Conservation (phyloP, 2,888 invertebrate genomes). For the Branchellion lobata region DNA sequence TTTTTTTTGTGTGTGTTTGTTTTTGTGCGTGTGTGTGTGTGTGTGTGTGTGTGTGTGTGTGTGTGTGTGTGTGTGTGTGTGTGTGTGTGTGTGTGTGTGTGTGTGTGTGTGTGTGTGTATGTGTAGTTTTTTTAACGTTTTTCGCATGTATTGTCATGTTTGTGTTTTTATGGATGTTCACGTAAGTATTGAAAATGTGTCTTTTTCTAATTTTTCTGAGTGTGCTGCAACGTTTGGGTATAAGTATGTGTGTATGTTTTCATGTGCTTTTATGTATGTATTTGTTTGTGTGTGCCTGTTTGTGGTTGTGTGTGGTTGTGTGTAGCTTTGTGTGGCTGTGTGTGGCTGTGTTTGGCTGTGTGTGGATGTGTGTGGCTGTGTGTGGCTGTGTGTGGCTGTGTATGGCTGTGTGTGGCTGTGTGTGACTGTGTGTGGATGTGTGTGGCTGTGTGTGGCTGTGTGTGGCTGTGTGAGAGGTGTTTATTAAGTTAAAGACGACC, state of each 20-base stretch:
- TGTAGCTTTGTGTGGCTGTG: too few relatives aligned
- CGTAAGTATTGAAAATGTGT: too few relatives aligned
- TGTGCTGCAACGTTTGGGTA: background rate
- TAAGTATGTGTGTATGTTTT: constrained; percentile 22
- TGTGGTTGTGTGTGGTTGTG: constrained; percentile 22
- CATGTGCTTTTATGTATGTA: constrained; percentile 3
- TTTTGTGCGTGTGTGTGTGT: too few relatives aligned
- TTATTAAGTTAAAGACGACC: constrained; percentile 35
- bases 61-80: too few relatives aligned
- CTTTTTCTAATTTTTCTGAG: too few relatives aligned
- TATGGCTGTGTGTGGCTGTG: constrained; percentile 24
- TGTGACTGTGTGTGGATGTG: constrained; percentile 36
- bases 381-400: background rate
- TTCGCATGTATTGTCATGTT: too few relatives aligned
- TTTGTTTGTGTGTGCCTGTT: constrained; percentile 25
- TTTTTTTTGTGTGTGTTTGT: too few relatives aligned
- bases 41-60: too few relatives aligned
- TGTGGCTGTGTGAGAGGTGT: constrained; percentile 28
- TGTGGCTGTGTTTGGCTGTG: constrained; percentile 34
- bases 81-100: too few relatives aligned
- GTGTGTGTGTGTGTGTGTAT: too few relatives aligned
- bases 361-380: constrained; percentile 35
- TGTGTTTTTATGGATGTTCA: too few relatives aligned
- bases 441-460: background rate
- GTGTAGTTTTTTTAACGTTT: too few relatives aligned